These are phyloP conservation scores for Nomada ferruginata DNA, from an alignment of 2,888 invertebrate species.

Conservation along the genomic window DNA sequence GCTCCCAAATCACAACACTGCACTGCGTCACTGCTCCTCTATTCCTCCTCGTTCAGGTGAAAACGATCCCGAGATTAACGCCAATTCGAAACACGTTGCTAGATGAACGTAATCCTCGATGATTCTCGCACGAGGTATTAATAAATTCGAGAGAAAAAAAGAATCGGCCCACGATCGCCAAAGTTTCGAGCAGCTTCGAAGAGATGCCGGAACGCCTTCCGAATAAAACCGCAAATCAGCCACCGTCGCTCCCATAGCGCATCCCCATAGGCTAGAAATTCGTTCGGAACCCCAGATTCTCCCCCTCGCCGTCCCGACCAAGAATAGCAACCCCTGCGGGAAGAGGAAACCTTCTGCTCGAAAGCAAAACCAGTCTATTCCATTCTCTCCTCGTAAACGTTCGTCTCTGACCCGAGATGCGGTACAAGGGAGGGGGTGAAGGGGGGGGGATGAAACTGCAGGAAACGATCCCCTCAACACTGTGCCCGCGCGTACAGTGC, in stretches of 20 bases:
- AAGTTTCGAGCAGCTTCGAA: background rate
- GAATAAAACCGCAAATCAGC: slow-evolving; percentile 73
- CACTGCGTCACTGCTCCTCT: background rate
- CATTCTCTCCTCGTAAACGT: slow-evolving; percentile 40
- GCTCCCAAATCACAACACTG: background rate
- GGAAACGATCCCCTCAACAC: slow-evolving; percentile 63
- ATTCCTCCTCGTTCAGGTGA: too few relatives aligned
- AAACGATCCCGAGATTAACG: background rate
- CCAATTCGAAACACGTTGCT: background rate
- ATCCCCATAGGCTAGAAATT: slow-evolving; percentile 68
- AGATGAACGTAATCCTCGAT: too few relatives aligned
- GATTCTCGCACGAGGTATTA: background rate
- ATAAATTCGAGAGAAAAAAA: background rate
- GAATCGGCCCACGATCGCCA: background rate
- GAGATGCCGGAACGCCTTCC: slow-evolving; percentile 27
- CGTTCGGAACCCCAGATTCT: slow-evolving; percentile 30
- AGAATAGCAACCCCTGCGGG: slow-evolving; percentile 35
- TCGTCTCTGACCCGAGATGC: background rate
- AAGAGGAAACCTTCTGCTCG: slow-evolving; percentile 58
- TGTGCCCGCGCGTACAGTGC: background rate
- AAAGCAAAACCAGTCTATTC: slow-evolving; percentile 66
- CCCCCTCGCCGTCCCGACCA: background rate
- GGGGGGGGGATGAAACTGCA: slow-evolving; percentile 23
- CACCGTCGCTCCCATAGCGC: slow-evolving; percentile 71
- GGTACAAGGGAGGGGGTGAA: background rate